phyloP scores from a whole-genome alignment of 2,113 vertebrate genomes.

The Osmerus mordax region DNA sequence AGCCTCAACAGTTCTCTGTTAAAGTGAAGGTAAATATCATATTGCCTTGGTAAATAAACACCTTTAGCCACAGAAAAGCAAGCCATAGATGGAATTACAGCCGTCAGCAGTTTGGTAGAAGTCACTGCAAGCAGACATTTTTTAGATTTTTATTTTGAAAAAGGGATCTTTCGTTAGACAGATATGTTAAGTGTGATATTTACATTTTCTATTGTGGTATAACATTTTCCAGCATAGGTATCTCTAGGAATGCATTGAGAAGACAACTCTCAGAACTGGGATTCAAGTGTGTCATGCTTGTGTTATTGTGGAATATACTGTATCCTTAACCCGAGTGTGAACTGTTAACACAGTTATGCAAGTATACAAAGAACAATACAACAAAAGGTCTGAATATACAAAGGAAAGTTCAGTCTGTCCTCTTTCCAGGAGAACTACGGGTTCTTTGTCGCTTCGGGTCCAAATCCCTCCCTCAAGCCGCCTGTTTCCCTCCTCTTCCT shows the following conservation, averaged over 20 bases:
- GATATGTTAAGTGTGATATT: slow-evolving; percentile 36
- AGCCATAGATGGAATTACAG: too few relatives aligned
- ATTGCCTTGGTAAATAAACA: slow-evolving; percentile 28
- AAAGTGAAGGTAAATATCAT: neutral
- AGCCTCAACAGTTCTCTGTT: neutral
- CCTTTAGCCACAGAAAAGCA: too few relatives aligned
- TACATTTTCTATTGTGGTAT: slow-evolving; percentile 35
- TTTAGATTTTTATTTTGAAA: slow-evolving; percentile 32
- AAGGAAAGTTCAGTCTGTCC: slow-evolving; percentile 22
- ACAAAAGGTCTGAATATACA: slow-evolving; percentile 34
- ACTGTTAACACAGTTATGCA: too few relatives aligned
- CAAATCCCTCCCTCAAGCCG: slow-evolving; percentile 14
- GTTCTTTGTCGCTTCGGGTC: slow-evolving; percentile 24
- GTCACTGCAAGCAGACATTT: slow-evolving; percentile 35
- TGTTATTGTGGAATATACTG: too few relatives aligned
- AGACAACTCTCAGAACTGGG: neutral
- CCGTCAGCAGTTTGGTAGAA: slow-evolving; percentile 4
- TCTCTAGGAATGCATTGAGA: neutral
- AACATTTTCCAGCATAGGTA: slow-evolving; percentile 28
- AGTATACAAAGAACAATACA: too few relatives aligned
- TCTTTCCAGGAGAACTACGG: slow-evolving; percentile 18
- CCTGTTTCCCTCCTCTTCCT: slow-evolving; percentile 16
- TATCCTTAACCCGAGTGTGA: too few relatives aligned
- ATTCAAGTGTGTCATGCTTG: too few relatives aligned
- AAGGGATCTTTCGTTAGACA: slow-evolving; percentile 45